These are phyloP conservation scores for Dicentrarchus labrax DNA, from an alignment of 2,113 vertebrate genomes.

Conservation along the genomic window DNA sequence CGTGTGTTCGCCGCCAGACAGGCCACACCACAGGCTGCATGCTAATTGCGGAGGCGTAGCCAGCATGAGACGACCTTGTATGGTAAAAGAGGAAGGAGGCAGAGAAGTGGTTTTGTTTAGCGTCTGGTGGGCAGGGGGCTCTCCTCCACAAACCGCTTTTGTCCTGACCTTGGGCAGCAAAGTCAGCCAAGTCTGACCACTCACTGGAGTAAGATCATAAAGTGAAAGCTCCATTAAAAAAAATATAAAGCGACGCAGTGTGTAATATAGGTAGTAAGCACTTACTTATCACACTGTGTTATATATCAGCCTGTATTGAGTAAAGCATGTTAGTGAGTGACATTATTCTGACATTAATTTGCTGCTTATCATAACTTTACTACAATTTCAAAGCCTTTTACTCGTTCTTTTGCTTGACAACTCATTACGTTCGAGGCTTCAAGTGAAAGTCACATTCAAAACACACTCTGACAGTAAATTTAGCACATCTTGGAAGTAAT, in stretches of 20 bases:
- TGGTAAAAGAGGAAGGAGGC: conserved; percentile 53
- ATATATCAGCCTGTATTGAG: conserved; percentile 55
- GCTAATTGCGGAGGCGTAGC: conserved; percentile 80
- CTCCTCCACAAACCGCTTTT: conserved; percentile 34
- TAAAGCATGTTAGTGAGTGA: conserved; percentile 52
- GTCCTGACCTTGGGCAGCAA: conserved; percentile 73
- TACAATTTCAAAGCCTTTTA: conserved; percentile 42
- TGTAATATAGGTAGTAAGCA: conserved; percentile 37
- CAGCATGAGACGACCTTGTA: conserved; percentile 77
- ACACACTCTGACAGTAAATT: conserved; percentile 52
- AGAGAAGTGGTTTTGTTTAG: conserved; percentile 63
- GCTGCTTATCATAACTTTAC: conserved; percentile 60
- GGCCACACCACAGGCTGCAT: conserved; percentile 79
- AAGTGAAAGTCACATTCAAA: conserved; percentile 55
- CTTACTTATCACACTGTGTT: conserved; percentile 32
- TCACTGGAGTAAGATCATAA: conserved; percentile 38
- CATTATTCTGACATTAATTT: conserved; percentile 72
- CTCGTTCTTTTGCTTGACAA: conserved; percentile 50
- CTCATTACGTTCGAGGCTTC: conserved; percentile 61
- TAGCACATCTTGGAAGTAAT: conserved; percentile 45
- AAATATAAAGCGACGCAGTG: conserved; percentile 26
- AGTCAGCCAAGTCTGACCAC: conserved; percentile 69
- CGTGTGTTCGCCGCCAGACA: conserved; percentile 72
- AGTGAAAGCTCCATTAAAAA: conserved; percentile 53
- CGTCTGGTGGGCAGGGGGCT: conserved; percentile 61